These are phyloP conservation scores for Morpho achilles DNA, from an alignment of 2,888 invertebrate genomes.

Conservation along the genomic window DNA sequence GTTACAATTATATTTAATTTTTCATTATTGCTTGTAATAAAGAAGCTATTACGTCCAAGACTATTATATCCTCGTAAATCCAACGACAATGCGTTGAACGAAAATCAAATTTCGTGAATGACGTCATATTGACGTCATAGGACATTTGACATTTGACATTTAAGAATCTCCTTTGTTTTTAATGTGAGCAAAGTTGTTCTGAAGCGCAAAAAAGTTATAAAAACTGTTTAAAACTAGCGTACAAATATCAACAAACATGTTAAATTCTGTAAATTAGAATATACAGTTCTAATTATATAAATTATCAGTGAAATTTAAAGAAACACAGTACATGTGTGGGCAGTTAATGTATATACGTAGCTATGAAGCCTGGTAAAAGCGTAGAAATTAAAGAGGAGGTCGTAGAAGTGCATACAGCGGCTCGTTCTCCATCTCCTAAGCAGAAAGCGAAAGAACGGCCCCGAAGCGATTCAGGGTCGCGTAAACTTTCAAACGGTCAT, in stretches of 20 bases:
- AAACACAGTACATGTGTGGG: conserved; percentile 5
- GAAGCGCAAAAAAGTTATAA: conserved; percentile 39
- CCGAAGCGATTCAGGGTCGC: conserved; percentile 55
- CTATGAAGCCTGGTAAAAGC: conserved; percentile 67
- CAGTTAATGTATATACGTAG: not conserved
- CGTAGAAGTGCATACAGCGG: conserved; percentile 64
- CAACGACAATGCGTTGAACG: conserved; percentile 19
- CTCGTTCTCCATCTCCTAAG: conserved; percentile 66
- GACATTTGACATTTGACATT: conserved; percentile 42
- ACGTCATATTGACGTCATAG: conserved; percentile 66
- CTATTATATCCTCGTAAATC: too few relatives aligned
- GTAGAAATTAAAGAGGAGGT: conserved; percentile 61
- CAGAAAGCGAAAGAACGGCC: conserved; percentile 49
- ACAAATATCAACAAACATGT: conserved; percentile 19
- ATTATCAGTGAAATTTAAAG: not conserved
- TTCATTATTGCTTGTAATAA: too few relatives aligned
- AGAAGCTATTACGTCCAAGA: too few relatives aligned
- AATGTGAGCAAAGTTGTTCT: conserved; percentile 30
- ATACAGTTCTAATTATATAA: not conserved
- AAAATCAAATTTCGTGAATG: conserved; percentile 31
- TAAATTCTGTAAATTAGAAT: not conserved
- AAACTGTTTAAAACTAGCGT: conserved; percentile 14
- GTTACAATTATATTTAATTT: too few relatives aligned
- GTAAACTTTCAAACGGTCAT: conserved; percentile 67
- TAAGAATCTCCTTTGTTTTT: conserved; percentile 33